Evolutionary conservation across 2,888 invertebrate species (phyloP), one percentile per base, ranked within the genome.

Genomic region (Carabus problematicus): DNA sequence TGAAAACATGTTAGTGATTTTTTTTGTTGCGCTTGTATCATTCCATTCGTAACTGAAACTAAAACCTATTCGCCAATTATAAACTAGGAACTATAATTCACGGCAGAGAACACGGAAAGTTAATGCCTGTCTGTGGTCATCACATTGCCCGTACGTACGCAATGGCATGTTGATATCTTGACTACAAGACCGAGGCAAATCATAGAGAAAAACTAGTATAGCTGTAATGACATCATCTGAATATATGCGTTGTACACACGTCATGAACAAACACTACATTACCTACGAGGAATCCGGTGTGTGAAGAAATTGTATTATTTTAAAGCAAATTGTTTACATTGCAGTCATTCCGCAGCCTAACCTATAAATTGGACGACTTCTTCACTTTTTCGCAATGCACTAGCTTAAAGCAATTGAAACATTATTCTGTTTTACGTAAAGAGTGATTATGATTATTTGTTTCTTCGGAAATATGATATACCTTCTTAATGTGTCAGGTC

Each of bases 161-260:
- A 52, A 54, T 52, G 67, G 67, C 43, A 68, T 61, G 67, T 16
- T 60, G 60, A 40, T 60, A 39, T 66, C 55, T 56, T 45, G 58
- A 40, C 56, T 64, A 40, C 49, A 56, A 64, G 64, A 56, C 47
- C 59, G 58, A 56, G 43, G 60, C 61, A 60, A 68, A 61, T 68
- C 54, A 43, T 54, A 42, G 19, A 52, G 60, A 68, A 68, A 68
- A 68, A 68, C 67, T 68, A 61, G 67, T 60, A 47, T 66, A 39
- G 19, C 42, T 14, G 56, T 64, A 68, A 68, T 68, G 67, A 68
- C 67, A 68, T 68, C 60, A 68, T 68, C 67, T 68, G 60, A 68
- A 68, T 68, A 64, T 64, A 67, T 67, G 29, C 56, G 52, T 19
- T 18, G 16, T 52, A 19, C 19, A 19, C 16, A 47, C 47, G 16